Evolutionary conservation across 2,113 vertebrate species (phyloP).

Genomic region (Myocastor coypus): DNA sequence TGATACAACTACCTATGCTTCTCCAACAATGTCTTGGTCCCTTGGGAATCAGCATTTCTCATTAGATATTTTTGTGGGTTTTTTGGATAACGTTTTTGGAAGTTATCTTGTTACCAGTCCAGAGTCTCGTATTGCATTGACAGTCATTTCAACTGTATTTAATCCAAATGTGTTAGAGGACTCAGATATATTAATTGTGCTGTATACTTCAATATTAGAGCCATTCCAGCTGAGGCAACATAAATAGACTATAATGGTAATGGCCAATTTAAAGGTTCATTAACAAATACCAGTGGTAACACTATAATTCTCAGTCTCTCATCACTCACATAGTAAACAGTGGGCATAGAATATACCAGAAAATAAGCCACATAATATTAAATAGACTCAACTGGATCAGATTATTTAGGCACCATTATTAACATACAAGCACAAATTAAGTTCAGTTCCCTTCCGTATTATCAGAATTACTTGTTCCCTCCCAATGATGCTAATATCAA

Average conservation of each 20-base stretch:
- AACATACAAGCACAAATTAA: neutral
- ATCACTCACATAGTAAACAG: constrained; percentile 58
- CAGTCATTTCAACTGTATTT: constrained; percentile 45
- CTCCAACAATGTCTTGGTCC: neutral
- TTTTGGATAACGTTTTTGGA: neutral
- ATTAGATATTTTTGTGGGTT: neutral
- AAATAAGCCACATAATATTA: constrained; percentile 32
- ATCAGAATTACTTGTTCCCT: neutral
- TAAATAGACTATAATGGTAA: constrained; percentile 67
- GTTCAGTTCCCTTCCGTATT: neutral
- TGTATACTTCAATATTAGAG: constrained; percentile 68
- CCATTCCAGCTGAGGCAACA: constrained; percentile 18
- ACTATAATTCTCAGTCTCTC: constrained; percentile 50
- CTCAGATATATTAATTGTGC: constrained; percentile 69
- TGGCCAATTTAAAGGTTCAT: constrained; percentile 76
- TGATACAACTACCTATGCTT: neutral
- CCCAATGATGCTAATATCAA: neutral
- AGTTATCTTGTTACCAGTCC: neutral
- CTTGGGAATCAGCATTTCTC: neutral
- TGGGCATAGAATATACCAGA: neutral
- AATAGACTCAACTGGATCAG: neutral
- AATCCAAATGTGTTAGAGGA: constrained; percentile 57
- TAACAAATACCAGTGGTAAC: constrained; percentile 74
- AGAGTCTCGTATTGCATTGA: constrained; percentile 39
- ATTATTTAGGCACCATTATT: constrained; percentile 20